Conservation (phyloP, 2,888 invertebrate genomes). For the Meandrusa payeni region DNA sequence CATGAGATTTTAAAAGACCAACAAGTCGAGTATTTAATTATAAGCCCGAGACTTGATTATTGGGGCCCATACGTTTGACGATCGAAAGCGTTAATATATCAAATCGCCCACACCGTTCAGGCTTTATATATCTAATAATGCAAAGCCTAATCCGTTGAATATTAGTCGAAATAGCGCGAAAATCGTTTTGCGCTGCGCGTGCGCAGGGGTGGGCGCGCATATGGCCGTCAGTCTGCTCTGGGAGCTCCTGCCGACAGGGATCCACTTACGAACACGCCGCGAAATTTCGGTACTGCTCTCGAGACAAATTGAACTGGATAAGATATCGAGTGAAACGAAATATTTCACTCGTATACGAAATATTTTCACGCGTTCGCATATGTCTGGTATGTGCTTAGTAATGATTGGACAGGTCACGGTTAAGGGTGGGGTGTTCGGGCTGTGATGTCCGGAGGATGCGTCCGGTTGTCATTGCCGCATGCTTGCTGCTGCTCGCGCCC, state of each 20-base stretch:
- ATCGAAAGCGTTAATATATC: conserved; percentile 52
- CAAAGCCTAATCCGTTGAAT: conserved; percentile 76
- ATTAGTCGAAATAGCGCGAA: conserved; percentile 80
- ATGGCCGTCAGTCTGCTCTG: conserved; percentile 73
- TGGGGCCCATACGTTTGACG: conserved; percentile 53
- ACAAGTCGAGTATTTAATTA: conserved; percentile 34
- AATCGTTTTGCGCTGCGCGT: conserved; percentile 71
- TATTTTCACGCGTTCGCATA: conserved; percentile 3
- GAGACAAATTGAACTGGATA: conserved; percentile 40
- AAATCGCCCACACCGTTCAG: conserved; percentile 60
- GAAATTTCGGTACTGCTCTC: conserved; percentile 62
- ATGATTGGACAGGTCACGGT: conserved; percentile 36
- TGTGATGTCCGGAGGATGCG: conserved; percentile 83
- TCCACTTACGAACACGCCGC: conserved; percentile 64
- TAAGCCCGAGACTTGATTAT: conserved; percentile 53
- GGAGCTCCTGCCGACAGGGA: conserved; percentile 75
- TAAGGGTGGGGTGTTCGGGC: conserved; percentile 50
- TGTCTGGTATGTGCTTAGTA: conserved; percentile 16
- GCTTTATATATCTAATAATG: conserved; percentile 51
- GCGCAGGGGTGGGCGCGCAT: conserved; percentile 62
- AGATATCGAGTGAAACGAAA: not conserved
- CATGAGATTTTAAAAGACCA: conserved; percentile 14
- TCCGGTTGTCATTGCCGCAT: conserved; percentile 90
- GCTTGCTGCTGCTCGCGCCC: conserved; percentile 92
- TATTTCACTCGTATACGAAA: too few relatives aligned